A percentile compares a stretch with the other conserved stretches of the same genome.
Conservation (phyloP, 1,140 invertebrate genomes). For the Maconellicoccus hirsutus region DNA sequence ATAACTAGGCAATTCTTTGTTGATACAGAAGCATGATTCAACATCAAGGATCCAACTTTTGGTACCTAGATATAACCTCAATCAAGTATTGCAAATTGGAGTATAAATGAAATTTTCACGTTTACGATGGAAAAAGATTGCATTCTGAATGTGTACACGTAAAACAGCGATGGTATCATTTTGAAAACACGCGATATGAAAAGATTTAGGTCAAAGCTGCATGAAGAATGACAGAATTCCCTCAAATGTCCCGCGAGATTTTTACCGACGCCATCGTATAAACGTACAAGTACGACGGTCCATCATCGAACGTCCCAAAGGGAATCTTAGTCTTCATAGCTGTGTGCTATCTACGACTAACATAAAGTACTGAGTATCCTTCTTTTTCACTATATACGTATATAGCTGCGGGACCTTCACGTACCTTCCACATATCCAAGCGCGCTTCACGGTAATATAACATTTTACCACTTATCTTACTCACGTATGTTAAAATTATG, state of each 20-base stretch:
- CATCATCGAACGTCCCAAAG: conserved; percentile 14
- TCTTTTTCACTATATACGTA: background rate
- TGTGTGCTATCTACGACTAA: conserved; percentile 3
- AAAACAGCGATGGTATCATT: background rate
- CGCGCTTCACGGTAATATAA: background rate
- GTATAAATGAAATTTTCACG: no score
- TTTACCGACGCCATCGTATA: conserved; percentile 12
- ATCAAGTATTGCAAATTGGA: no score
- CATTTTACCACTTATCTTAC: conserved; percentile 1
- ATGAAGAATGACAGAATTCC: conserved; percentile 20
- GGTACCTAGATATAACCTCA: no score
- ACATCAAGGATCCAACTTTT: no score
- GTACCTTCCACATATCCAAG: background rate
- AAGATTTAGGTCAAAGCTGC: conserved; percentile 22
- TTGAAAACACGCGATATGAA: conserved; percentile 11
- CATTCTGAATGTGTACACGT: background rate
- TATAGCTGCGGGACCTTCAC: background rate
- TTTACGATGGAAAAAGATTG: no score
- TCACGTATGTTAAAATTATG: background rate
- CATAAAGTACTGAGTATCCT: background rate
- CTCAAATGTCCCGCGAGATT: background rate
- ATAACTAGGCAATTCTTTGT: no score
- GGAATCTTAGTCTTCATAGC: conserved; percentile 15
- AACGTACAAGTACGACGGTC: conserved; percentile 6
- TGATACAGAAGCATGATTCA: no score